Base-by-base conservation (phyloP, 2,113 vertebrate genomes). In the Axis porcinus region DNA sequence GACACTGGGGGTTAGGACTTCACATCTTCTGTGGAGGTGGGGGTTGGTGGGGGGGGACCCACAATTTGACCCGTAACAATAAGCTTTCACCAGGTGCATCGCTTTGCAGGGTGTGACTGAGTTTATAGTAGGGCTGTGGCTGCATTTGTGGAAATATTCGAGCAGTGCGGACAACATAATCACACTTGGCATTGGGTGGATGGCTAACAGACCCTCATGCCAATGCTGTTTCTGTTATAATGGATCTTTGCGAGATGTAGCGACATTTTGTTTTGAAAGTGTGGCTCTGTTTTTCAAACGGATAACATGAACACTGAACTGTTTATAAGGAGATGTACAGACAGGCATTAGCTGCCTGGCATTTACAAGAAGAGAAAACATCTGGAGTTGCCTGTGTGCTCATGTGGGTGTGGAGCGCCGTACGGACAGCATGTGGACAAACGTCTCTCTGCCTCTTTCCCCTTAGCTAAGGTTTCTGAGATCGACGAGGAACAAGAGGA, bases 401-500 rank as follows among this genome's bases (percentile, higher is more conserved):
- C 1, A 27, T 28, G 5, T 0, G 11, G 23, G 36, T 1, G 2
- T 9, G 10, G 55, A 2, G 4, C 9, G 6, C 17, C 17, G 0
- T 2, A 30, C 25, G 45, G 25, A 0, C 17, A 7, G 58, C 4
- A 1, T 15, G 33, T 33, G 47, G 21, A 0, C 33, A 11, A 85
- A 36, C 1, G 2, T 3, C 8, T 43, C 50, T 86, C 25, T 92
- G 58, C 60, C 97, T 87, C 93, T 91, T 45, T 94, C 96, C 64
- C 97, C 50, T 60, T 60, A 99, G 98, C 94, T 81, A 98, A 98
- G 97, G 89, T 96, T 89, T 88, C 98, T 30, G 98, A 98, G 95
- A 94, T 97, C 0, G 98, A 99, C 16, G 92, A 98, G 92, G 99
- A 99, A 36, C 98, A 98, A 43, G 99, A 99, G 97, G 99, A 99